A percentile compares a stretch with the other conserved stretches of the same genome.
phyloP scores from a whole-genome alignment of 2,888 invertebrate species.

The Hypselothyrea guttata region DNA sequence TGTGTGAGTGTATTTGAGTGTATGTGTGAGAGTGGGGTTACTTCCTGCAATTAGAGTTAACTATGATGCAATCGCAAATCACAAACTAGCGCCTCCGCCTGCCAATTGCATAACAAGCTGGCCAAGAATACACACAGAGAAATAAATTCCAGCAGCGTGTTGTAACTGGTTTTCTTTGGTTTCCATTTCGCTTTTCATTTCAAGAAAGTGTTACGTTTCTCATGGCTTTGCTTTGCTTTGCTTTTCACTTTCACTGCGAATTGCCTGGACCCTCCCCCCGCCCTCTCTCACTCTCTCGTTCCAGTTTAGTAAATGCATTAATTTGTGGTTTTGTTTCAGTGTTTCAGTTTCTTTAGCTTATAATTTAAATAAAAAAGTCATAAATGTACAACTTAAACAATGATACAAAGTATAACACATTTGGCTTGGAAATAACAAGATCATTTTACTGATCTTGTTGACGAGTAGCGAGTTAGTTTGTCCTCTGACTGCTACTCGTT shows the following conservation, averaged over 20 bases:
- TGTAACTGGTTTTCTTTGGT: constrained; percentile 43
- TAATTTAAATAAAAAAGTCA: constrained; percentile 70
- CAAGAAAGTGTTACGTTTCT: not conserved
- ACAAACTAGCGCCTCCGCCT: constrained; percentile 23
- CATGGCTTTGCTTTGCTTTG: constrained; percentile 3
- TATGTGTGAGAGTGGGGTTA: constrained; percentile 27
- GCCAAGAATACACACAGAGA: constrained; percentile 63
- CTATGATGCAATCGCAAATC: constrained; percentile 55
- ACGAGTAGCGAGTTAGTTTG: constrained; percentile 68
- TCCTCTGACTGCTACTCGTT: constrained; percentile 68
- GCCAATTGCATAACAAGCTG: constrained; percentile 66
- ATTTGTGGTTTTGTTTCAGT: constrained; percentile 40
- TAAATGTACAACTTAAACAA: constrained; percentile 72
- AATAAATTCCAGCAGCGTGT: constrained; percentile 3
- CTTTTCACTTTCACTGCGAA: constrained; percentile 33
- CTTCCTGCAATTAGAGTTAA: constrained; percentile 67
- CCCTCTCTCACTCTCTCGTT: not conserved
- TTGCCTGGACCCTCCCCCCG: constrained; percentile 3
- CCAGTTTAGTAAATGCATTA: constrained; percentile 30
- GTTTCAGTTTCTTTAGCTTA: constrained; percentile 78
- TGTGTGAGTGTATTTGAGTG: constrained; percentile 16
- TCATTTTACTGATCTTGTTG: constrained; percentile 54
- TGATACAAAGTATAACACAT: constrained; percentile 81
- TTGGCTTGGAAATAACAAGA: constrained; percentile 79
- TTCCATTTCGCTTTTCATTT: constrained; percentile 19